A percentile compares a stretch with the other conserved stretches of the same genome.
Evolutionary conservation across 2,113 vertebrate genomes (phyloP).

Genomic region (Choloepus hoffmanni): DNA sequence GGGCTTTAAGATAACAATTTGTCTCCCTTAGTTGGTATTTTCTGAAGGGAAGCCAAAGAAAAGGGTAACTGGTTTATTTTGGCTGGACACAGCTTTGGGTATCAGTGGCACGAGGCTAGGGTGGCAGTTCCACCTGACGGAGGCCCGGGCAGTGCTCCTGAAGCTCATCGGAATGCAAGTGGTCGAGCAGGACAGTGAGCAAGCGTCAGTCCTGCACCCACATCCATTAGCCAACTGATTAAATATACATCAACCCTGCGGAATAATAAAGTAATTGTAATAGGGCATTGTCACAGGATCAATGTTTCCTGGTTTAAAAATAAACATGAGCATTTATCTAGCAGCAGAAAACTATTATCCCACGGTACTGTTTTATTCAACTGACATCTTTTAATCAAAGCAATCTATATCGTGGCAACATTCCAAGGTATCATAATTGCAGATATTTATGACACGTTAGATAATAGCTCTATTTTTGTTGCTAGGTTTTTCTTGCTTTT

Average conservation of each 20-base stretch:
- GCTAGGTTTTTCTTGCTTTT: conserved; percentile 37
- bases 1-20: neutral
- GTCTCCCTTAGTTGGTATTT: conserved; percentile 5
- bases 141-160: neutral
- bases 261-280: conserved; percentile 58
- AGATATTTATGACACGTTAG: conserved; percentile 54
- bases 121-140: neutral
- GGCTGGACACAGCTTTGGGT: neutral
- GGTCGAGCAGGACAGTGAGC: neutral
- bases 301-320: conserved; percentile 68
- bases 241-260: neutral
- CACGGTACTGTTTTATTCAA: neutral
- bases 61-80: conserved; percentile 7
- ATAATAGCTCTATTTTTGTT: conserved; percentile 42
- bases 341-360: conserved; percentile 19
- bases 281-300: conserved; percentile 66
- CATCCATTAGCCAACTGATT: conserved; percentile 54
- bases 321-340: conserved; percentile 68
- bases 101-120: neutral
- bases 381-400: conserved; percentile 55
- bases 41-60: conserved; percentile 33
- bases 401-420: conserved; percentile 1
- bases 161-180: conserved; percentile 35
- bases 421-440: conserved; percentile 45
- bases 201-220: neutral